A percentile compares a stretch with the other conserved stretches of the same genome.
Evolutionary conservation across 2,113 vertebrate species (phyloP).

Genomic region (Tiliqua scincoides): DNA sequence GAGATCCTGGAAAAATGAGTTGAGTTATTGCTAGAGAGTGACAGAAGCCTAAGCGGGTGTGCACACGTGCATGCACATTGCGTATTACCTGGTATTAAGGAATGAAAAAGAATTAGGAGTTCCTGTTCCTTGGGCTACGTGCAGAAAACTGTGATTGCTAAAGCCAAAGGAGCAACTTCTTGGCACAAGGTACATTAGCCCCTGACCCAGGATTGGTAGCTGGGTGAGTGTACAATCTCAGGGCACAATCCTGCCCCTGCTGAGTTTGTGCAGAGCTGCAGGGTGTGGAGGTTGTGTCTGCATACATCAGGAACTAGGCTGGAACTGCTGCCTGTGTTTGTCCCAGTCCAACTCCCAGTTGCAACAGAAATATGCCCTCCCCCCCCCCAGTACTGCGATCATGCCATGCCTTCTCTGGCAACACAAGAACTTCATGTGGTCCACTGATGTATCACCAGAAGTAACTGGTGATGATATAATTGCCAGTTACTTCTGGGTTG

Average conservation of each 20-base stretch:
- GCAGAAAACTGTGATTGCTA: background rate
- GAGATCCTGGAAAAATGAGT: background rate
- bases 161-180: background rate
- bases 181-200: background rate
- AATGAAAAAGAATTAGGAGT: background rate
- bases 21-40: constrained; percentile 4
- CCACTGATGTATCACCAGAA: no score
- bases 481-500: no score
- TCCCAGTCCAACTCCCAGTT: background rate
- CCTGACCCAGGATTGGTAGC: background rate
- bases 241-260: background rate
- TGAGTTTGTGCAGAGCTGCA: background rate
- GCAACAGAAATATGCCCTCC: background rate
- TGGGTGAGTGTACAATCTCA: background rate
- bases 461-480: no score
- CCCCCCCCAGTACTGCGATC: background rate
- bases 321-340: background rate
- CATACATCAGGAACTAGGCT: background rate
- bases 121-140: background rate
- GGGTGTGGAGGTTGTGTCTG: background rate
- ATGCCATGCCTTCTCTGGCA: background rate
- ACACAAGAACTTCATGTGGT: no score
- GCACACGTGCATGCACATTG: no score
- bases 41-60: background rate
- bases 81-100: background rate